Evolutionary conservation across 2,888 invertebrate species (phyloP), one percentile per base, ranked within the genome.

Genomic region (Ennomos fuscantarius): DNA sequence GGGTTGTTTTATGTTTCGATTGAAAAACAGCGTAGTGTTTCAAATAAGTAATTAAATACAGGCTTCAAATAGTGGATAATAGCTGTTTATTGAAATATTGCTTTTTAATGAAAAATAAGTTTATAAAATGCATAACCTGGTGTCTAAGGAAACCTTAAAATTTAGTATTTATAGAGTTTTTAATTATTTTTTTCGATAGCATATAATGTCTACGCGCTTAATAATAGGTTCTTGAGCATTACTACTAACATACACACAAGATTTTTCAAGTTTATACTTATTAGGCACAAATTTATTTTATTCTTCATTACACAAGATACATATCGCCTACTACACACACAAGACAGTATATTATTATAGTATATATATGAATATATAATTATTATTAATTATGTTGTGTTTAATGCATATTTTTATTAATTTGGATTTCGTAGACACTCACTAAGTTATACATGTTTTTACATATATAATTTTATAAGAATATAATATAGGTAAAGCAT

Each of bases 401-500:
- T 24, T 24, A 24, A 84, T 80, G 85, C 77, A 79, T 78, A 52
- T 81, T 82, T 68, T 65, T 62, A 60, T 69, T 70, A 64, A 73
- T 71, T 76, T 84, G 79, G 78, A 79, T 89, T 87, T 82, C 85
- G 78, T 91, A 91, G 90, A 92, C 90, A 91, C 89, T 86, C 82
- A 89, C 83, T 89, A 87, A 86, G 81, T 81, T 86, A 66, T 65
- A 90, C 86, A 85, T 79, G 84, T 86, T 81, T 89, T 86, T 91
- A 91, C 89, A 91, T 87, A 90, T 90, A 92, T 72, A 76, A 89
- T 87, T 87, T 53, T 92, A 92, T 90, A 92, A 92, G 92, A 92
- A 92, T 92, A 92, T 88, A 91, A 84, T 89, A 84, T 89, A 87
- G 82, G 90, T 91, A 91, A 92, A 92, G 92, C 92, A 91, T 91